Conservation (phyloP, 2,888 invertebrate genomes). For the Cerastoderma edule region DNA sequence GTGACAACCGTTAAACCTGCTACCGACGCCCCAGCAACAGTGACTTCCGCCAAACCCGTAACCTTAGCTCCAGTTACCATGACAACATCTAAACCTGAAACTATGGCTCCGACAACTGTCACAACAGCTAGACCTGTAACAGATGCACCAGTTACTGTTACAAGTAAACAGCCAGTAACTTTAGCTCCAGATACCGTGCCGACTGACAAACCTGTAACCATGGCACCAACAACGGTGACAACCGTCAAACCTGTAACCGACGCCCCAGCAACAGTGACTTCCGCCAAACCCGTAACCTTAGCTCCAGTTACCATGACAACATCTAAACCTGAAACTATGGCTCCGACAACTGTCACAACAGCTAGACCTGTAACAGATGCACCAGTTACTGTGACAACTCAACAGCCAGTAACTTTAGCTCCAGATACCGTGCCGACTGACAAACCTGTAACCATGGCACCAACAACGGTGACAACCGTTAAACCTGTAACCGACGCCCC, state of each 20-base stretch:
- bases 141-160: conserved; percentile 2
- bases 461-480: too few species aligned
- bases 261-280: not conserved
- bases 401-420: not conserved
- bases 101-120: not conserved
- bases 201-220: not conserved
- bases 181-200: not conserved
- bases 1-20: not conserved
- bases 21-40: not conserved
- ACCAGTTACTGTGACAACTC: too few species aligned
- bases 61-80: not conserved
- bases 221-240: conserved; percentile 3
- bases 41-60: conserved; percentile 16
- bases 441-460: too few species aligned
- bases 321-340: not conserved
- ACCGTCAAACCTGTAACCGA: conserved; percentile 1
- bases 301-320: conserved; percentile 7
- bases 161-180: not conserved
- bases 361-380: not conserved
- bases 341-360: not conserved
- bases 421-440: conserved; percentile 10
- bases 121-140: not conserved
- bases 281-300: not conserved
- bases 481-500: not conserved
- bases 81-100: conserved; percentile 4